Conservation (phyloP, 2,113 vertebrate species). For the Microcebus lehilahytsara region DNA sequence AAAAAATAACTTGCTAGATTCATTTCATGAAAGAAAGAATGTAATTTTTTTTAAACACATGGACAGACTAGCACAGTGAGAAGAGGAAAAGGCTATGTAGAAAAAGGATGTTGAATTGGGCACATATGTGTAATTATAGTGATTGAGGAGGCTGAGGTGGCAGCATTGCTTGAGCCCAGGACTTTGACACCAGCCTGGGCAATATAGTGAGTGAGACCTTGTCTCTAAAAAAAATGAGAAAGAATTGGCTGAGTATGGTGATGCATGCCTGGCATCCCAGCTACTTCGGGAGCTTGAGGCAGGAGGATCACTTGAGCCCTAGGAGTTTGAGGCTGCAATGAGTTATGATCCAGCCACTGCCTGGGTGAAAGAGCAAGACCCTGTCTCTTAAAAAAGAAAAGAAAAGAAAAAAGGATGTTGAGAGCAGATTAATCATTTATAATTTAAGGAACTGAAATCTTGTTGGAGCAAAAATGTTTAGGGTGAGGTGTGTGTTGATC, state of each 20-base stretch:
- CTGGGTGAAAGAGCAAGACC: too few species aligned
- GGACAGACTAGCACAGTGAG: neutral
- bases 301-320: too few species aligned
- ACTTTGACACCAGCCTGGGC: too few species aligned
- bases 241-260: neutral
- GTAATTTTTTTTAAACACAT: neutral
- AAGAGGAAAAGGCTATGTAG: neutral
- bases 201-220: too few species aligned
- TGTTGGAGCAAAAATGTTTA: neutral
- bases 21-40: slow-evolving; percentile 41
- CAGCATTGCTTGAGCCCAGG: too few species aligned
- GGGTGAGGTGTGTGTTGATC: neutral
- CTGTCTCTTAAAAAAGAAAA: too few species aligned
- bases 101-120: neutral
- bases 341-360: too few species aligned
- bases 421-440: neutral
- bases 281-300: too few species aligned
- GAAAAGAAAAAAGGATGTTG: neutral
- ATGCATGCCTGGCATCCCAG: too few species aligned
- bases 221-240: neutral
- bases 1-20: slow-evolving; percentile 10
- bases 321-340: too few species aligned
- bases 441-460: slow-evolving; percentile 25
- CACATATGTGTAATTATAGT: neutral
- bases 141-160: too few species aligned